These are phyloP conservation scores for Bombus soroeensis DNA, from an alignment of 1,140 invertebrate species.

Conservation along the genomic window DNA sequence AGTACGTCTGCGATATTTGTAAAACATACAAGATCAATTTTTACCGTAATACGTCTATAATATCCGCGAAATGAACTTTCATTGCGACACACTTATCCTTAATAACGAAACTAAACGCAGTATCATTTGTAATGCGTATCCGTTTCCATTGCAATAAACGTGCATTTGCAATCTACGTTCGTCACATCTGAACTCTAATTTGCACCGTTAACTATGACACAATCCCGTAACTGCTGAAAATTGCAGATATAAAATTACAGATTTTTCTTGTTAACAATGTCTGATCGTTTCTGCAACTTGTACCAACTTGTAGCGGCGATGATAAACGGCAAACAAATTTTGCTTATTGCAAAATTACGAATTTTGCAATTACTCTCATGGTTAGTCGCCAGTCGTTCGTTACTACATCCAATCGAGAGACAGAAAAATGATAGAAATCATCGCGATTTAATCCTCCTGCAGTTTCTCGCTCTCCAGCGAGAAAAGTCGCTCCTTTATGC, in stretches of 20 bases:
- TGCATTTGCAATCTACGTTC: not conserved
- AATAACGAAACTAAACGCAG: too few species aligned
- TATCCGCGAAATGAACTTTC: not conserved
- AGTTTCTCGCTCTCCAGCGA: not conserved
- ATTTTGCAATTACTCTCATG: too few species aligned
- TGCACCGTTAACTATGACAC: not conserved
- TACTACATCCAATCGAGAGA: too few species aligned
- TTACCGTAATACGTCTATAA: not conserved
- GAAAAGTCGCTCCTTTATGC: not conserved
- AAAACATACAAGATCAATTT: not conserved
- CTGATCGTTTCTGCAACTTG: too few species aligned
- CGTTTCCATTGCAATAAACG: not conserved
- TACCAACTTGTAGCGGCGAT: too few species aligned
- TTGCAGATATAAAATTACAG: not conserved
- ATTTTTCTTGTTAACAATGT: too few species aligned
- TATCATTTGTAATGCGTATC: not conserved
- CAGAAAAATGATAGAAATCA: not conserved
- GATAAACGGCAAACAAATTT: too few species aligned
- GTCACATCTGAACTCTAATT: not conserved
- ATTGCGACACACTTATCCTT: not conserved
- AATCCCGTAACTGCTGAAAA: not conserved
- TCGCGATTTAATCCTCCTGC: not conserved
- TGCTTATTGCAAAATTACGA: too few species aligned
- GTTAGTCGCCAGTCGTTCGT: too few species aligned
- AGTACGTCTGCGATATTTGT: not conserved